Evolutionary conservation across 2,113 vertebrate species (phyloP).

Genomic region (Actinemys pallida): DNA sequence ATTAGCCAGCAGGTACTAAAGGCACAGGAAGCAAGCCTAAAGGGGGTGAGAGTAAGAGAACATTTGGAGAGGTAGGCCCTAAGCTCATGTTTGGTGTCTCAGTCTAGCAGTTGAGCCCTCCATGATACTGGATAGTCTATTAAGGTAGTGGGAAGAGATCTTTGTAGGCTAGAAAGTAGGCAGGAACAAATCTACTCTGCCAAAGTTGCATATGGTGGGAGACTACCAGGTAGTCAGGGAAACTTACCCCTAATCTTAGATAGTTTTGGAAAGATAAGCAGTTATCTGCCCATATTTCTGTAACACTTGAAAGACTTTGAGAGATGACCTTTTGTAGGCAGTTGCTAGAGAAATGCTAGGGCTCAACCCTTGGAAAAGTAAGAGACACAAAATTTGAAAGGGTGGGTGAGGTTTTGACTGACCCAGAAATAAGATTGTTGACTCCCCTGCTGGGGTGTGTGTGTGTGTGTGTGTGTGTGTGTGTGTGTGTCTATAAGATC

Average conservation of each 20-base stretch:
- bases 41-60: too few relatives aligned
- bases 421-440: background rate
- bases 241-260: background rate
- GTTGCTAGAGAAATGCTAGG: background rate
- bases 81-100: too few relatives aligned
- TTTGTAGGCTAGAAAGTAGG: background rate
- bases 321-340: background rate
- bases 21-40: background rate
- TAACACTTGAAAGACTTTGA: background rate
- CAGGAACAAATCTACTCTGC: background rate
- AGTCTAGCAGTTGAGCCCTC: accelerated
- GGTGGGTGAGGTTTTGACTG: background rate
- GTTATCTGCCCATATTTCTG: background rate
- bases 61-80: too few relatives aligned
- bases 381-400: background rate
- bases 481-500: background rate
- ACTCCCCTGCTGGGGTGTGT: background rate
- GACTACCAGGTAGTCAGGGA: background rate
- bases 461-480: too few relatives aligned
- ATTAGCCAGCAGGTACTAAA: background rate
- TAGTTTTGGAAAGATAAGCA: too few relatives aligned
- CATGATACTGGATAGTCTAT: background rate
- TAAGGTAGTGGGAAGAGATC: background rate
- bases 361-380: background rate
- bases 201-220: background rate